phyloP scores from a whole-genome alignment of 2,797 vertebrate species.

The Huso huso region DNA sequence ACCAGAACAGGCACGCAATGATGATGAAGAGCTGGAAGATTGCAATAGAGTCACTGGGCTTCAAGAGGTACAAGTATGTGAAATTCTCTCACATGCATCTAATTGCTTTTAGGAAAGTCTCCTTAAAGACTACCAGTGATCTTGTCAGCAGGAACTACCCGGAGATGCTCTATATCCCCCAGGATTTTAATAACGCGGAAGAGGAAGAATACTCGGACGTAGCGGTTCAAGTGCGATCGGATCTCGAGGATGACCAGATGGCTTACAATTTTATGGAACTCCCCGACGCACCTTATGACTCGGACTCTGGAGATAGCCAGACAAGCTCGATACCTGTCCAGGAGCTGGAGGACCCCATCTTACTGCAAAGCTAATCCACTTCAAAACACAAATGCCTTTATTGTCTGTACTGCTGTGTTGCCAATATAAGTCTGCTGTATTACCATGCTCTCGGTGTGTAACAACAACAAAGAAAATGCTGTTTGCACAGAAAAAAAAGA shows the following conservation, averaged over 20 bases:
- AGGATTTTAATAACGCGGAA: constrained; percentile 84
- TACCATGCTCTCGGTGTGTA: constrained; percentile 53
- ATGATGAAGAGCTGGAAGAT: constrained; percentile 99
- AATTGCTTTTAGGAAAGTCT: constrained; percentile 93
- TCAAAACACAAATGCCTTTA: constrained; percentile 31
- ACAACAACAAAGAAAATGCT: constrained; percentile 45
- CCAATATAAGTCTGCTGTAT: constrained; percentile 77
- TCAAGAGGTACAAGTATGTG: constrained; percentile 94
- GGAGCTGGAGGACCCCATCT: constrained; percentile 89
- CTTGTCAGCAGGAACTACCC: constrained; percentile 97
- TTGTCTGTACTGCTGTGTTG: constrained; percentile 61
- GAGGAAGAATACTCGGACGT: constrained; percentile 72
- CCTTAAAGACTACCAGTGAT: constrained; percentile 82
- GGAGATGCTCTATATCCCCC: constrained; percentile 97
- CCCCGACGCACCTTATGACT: constrained; percentile 88
- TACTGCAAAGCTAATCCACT: constrained; percentile 81
- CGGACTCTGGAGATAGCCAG: constrained; percentile 96
- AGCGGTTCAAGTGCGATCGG: constrained; percentile 71
- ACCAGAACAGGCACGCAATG: constrained; percentile 90
- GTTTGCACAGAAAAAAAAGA: constrained; percentile 83
- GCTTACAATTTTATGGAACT: constrained; percentile 88
- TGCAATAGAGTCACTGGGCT: constrained; percentile 93
- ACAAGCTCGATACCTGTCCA: constrained; percentile 84
- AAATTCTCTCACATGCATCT: constrained; percentile 98
- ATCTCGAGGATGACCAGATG: constrained; percentile 88